Base-by-base conservation (phyloP, 2,888 invertebrate genomes). In the Microplitis manilae region DNA sequence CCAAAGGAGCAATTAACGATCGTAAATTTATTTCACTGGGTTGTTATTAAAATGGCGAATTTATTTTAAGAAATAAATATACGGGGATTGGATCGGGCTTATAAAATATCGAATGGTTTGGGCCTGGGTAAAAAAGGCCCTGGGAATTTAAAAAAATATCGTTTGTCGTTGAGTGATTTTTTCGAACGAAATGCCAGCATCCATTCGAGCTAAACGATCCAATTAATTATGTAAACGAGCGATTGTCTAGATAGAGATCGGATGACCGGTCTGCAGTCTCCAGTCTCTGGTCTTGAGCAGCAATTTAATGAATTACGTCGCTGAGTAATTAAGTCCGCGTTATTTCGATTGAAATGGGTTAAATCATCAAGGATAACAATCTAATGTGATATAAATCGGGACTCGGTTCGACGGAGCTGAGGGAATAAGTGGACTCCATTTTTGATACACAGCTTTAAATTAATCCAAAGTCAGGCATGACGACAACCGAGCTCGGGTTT, bases 1-100 rank as follows among this genome's bases (percentile, higher is more conserved):
- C 83, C 80, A 83, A 85, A 84, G 85, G 83, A 85, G 85, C 85
- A 86, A 87, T 87, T 87, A 87, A 85, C 84, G 83, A 83, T 85
- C 85, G 85, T 87, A 86, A 86, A 80, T 86, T 30, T 30, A 30
- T 4, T 30, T 85, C 84, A 85, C 80, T 70, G 75, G 74, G 13
- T 50, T 8, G 50, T 50, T 50, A 13, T 50, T 50, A 50, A 13
- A 13, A 50, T 30, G 30, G 30, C 30, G 30, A 30, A 30, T 30
- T 30, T 30, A 30, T 30, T 30, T 30, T 30, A 1, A 30, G 30
- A 30, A 30, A 30, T 30, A 30, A 30, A 30, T 30, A 2, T 30
- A 30, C 4, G 30, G 30, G 30, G 20, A 20, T 20, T 1, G 20
- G 20, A 20, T 20, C 30, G 30, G 30, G 30, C 30, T 30, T 30